Conservation (phyloP, 2,888 invertebrate genomes). For the Amphipoea oculea region DNA sequence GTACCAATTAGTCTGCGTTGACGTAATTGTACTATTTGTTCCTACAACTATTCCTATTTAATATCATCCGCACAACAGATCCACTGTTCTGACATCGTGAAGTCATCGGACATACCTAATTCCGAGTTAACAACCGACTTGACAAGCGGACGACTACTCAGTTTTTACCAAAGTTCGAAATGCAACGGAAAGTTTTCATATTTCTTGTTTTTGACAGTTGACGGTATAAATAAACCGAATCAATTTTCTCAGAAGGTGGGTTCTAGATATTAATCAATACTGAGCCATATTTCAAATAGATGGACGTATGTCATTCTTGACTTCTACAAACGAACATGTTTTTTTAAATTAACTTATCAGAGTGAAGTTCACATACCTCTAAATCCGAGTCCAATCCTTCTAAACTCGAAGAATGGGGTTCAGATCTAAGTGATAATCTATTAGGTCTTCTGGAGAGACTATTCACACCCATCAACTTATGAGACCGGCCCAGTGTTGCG, state of each 20-base stretch:
- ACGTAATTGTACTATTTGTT: slow-evolving; percentile 70
- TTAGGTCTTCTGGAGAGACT: slow-evolving; percentile 82
- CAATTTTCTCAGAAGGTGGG: slow-evolving; percentile 38
- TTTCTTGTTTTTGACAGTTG: slow-evolving; percentile 36
- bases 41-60: slow-evolving; percentile 70
- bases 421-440: slow-evolving; percentile 78
- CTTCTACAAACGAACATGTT: slow-evolving; percentile 37
- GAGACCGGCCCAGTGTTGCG: slow-evolving; percentile 82
- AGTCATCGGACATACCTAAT: slow-evolving; percentile 63
- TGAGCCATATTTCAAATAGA: slow-evolving; percentile 45
- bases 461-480: slow-evolving; percentile 86
- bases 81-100: slow-evolving; percentile 61
- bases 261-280: slow-evolving; percentile 42
- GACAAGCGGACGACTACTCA: slow-evolving; percentile 53
- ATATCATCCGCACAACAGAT: slow-evolving; percentile 65
- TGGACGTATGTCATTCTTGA: slow-evolving; percentile 35
- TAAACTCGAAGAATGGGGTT: slow-evolving; percentile 84
- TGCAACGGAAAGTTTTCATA: slow-evolving; percentile 44
- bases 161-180: slow-evolving; percentile 26
- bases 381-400: slow-evolving; percentile 91
- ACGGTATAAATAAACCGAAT: slow-evolving; percentile 35
- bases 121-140: slow-evolving; percentile 52
- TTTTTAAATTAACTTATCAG: slow-evolving; percentile 40
- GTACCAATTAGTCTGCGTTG: slow-evolving; percentile 64
- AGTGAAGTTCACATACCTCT: slow-evolving; percentile 85